Base-by-base conservation (phyloP, 2,797 vertebrate genomes). In the Danio albolineatus region DNA sequence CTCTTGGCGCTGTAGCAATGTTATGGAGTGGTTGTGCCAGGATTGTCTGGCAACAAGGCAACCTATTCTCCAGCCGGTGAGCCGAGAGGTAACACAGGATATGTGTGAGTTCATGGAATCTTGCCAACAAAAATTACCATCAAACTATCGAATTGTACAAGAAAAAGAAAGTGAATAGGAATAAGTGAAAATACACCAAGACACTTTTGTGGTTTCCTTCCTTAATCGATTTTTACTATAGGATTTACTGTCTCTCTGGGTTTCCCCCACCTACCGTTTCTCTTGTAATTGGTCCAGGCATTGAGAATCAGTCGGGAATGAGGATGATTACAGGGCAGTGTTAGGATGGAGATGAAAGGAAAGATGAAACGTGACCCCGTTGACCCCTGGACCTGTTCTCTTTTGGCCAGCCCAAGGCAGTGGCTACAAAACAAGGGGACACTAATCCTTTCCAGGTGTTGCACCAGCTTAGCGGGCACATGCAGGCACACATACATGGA, bases 371-470 rank as follows among this genome's bases (percentile, higher is more conserved):
- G 85, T 88, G 89, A 92, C 92, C 92, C 86, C 14, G 74, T 78
- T 87, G 88, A 93, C 84, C 83, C 85, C 80, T 84, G 85, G 89
- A 88, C 89, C 53, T 13, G 59, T 77, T 28, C 70, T 78, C 36
- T 57, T 82, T 84, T 73, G 66, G 78, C 73, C 86, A 65, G 74
- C 82, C 85, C 88, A 84, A 48, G 62, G 83, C 90, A 82, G 85
- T 21, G 83, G 87, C 86, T 89, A 85, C 87, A 86, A 90, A 79
- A 78, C 89, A 89, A 86, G 82, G 83, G 90, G 89, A 91, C 91
- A 89, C 85, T 94, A 94, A 94, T 94, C 92, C 92, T 86, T 86
- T 89, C 90, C 93, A 94, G 93, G 93, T 95, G 94, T 90, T 90
- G 87, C 93, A 90, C 91, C 91, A 93, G 66, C 78, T 84, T 82